Percentiles rank a stretch among this genome's conserved stretches.
These are phyloP conservation scores for Lamprologus speciosus DNA, from an alignment of 2,113 vertebrate genomes.

Conservation along the genomic window DNA sequence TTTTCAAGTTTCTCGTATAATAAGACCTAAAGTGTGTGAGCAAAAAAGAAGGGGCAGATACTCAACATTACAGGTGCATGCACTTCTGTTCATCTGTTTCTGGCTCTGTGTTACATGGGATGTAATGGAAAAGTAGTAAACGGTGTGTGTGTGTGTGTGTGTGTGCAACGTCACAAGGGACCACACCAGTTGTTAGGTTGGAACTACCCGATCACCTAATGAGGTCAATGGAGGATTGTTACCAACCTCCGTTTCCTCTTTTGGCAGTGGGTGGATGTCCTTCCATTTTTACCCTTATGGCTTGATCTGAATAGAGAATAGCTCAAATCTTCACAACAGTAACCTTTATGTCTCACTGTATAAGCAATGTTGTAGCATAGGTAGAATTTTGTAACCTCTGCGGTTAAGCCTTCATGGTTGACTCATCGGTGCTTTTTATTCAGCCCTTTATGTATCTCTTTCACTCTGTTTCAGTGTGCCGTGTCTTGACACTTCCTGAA, in stretches of 20 bases:
- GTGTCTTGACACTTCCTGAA: not conserved
- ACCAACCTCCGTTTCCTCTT: not conserved
- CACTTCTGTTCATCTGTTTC: not conserved
- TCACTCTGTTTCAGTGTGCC: not conserved
- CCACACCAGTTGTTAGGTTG: conserved; percentile 44
- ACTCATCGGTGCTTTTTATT: not conserved
- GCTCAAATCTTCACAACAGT: not conserved
- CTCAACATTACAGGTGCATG: not conserved
- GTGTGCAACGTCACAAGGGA: conserved; percentile 38
- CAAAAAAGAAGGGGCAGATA: not conserved
- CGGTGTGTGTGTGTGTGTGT: not conserved
- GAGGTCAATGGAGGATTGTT: conserved; percentile 53
- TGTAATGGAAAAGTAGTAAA: conserved; percentile 22
- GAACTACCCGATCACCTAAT: conserved; percentile 43
- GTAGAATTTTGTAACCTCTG: not conserved
- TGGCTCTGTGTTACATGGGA: not conserved
- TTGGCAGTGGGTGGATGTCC: not conserved
- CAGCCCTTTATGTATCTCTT: not conserved
- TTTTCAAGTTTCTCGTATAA: not conserved
- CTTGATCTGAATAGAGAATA: conserved; percentile 14
- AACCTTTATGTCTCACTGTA: conserved; percentile 24
- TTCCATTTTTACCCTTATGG: not conserved
- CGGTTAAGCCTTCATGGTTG: not conserved
- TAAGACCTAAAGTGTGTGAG: not conserved
- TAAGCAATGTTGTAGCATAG: conserved; percentile 13